Percentiles rank a stretch among this genome's conserved stretches.
These are phyloP conservation scores for Threskiornis aethiopicus DNA, from an alignment of 2,797 vertebrate species.

Conservation along the genomic window DNA sequence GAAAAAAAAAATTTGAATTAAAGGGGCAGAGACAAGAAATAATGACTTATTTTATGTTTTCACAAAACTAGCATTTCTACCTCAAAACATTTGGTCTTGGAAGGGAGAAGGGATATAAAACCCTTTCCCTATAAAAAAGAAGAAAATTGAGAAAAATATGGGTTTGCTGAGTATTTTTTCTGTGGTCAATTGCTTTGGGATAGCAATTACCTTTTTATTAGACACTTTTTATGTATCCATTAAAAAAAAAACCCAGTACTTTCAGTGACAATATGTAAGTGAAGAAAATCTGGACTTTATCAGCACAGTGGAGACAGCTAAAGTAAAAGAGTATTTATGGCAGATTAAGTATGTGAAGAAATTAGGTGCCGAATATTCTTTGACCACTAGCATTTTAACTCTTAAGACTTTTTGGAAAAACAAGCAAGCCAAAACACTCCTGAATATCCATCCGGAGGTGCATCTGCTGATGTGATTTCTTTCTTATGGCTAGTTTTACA, in stretches of 20 bases:
- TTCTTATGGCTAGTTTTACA: not conserved
- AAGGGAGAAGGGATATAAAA: not conserved
- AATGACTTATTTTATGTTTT: not conserved
- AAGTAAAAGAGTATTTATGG: not conserved
- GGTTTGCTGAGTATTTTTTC: not conserved
- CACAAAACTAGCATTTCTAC: not conserved
- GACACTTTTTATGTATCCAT: not conserved
- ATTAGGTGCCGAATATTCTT: not conserved
- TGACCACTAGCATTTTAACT: not conserved
- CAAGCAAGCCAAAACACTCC: not conserved
- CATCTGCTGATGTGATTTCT: not conserved
- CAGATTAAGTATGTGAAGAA: not conserved
- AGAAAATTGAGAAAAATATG: not conserved
- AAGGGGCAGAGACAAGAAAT: not conserved
- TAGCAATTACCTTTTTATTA: not conserved
- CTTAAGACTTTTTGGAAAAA: not conserved
- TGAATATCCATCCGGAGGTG: not conserved
- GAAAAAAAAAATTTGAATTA: not conserved
- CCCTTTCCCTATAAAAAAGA: fast-evolving
- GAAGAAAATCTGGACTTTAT: not conserved
- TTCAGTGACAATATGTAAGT: not conserved
- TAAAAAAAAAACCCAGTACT: not conserved
- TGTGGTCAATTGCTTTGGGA: not conserved
- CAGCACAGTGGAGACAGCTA: not conserved
- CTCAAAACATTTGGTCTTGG: not conserved